Percentiles rank a stretch among this genome's conserved stretches.
Conservation (phyloP, 1,140 invertebrate species). For the Lepeophtheirus salmonis region DNA sequence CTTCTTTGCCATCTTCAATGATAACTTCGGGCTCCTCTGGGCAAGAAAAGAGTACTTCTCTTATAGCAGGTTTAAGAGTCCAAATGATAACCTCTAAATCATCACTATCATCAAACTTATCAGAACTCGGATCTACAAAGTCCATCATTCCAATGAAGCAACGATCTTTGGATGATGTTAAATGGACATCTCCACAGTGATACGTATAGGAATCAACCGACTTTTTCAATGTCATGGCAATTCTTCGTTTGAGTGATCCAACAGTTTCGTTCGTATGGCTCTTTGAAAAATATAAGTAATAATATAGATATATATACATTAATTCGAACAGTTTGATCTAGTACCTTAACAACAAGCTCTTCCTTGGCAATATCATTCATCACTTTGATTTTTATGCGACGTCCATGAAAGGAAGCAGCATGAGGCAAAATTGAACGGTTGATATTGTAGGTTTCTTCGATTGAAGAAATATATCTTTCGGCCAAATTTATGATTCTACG, state of each 20-base stretch:
- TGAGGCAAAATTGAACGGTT: conserved; percentile 33
- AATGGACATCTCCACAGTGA: not conserved
- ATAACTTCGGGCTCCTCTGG: not conserved
- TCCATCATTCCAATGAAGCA: not conserved
- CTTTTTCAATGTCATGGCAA: conserved; percentile 23
- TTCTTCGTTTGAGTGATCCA: conserved; percentile 27
- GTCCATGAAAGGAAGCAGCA: conserved; percentile 33
- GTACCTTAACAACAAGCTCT: conserved; percentile 28
- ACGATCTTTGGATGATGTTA: not conserved
- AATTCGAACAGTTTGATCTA: conserved; percentile 9
- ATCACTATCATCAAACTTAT: too few relatives aligned
- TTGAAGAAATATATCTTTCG: conserved; percentile 32
- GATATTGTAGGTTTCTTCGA: conserved; percentile 31
- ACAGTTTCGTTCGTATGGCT: conserved; percentile 32
- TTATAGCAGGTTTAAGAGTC: not conserved
- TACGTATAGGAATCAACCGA: not conserved
- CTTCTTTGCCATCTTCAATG: conserved; percentile 19
- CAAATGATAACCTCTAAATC: not conserved
- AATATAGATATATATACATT: not conserved
- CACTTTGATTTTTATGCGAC: conserved; percentile 29
- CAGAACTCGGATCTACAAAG: not conserved
- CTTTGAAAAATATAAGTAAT: conserved; percentile 21
- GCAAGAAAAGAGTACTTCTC: not conserved
- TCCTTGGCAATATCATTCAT: conserved; percentile 29
- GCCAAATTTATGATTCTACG: conserved; percentile 32